Evolutionary conservation across 2,113 vertebrate genomes (phyloP).

Genomic region (Poeciliopsis turrubarensis): DNA sequence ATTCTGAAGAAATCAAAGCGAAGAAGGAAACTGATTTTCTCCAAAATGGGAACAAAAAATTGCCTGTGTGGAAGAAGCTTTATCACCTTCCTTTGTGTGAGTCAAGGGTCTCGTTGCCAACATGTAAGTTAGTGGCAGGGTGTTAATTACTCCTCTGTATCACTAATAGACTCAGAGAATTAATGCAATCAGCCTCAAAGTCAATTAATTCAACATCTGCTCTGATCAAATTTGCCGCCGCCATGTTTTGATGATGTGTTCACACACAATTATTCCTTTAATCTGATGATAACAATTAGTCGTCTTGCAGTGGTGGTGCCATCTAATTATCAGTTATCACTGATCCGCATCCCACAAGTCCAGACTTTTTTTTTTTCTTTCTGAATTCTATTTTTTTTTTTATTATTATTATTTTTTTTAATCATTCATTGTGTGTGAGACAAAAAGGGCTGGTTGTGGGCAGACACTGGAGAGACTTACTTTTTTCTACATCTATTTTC

Average conservation of each 20-base stretch:
- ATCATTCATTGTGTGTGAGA: not conserved
- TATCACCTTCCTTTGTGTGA: constrained; percentile 6
- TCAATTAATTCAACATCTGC: constrained; percentile 78
- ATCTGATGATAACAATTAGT: constrained; percentile 74
- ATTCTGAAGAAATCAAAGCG: not conserved
- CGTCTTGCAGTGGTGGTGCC: constrained; percentile 21
- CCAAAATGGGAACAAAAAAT: constrained; percentile 1
- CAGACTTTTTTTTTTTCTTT: constrained; percentile 2
- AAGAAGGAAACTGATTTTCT: not conserved
- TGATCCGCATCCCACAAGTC: constrained; percentile 45
- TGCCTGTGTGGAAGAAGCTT: not conserved
- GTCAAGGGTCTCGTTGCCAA: constrained; percentile 5
- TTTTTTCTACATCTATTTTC: not conserved
- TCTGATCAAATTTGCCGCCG: constrained; percentile 71
- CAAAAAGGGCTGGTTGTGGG: not conserved
- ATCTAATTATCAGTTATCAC: constrained; percentile 60
- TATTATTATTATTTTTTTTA: too few relatives aligned
- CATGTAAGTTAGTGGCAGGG: constrained; percentile 39
- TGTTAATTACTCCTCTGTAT: constrained; percentile 71
- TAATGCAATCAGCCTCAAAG: constrained; percentile 76
- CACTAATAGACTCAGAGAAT: constrained; percentile 67
- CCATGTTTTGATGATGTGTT: constrained; percentile 70
- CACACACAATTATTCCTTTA: constrained; percentile 70
- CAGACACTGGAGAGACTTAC: not conserved
- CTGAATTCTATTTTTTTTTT: not conserved